phyloP scores from a whole-genome alignment of 2,797 vertebrate genomes.

The Lagorchestes hirsutus region DNA sequence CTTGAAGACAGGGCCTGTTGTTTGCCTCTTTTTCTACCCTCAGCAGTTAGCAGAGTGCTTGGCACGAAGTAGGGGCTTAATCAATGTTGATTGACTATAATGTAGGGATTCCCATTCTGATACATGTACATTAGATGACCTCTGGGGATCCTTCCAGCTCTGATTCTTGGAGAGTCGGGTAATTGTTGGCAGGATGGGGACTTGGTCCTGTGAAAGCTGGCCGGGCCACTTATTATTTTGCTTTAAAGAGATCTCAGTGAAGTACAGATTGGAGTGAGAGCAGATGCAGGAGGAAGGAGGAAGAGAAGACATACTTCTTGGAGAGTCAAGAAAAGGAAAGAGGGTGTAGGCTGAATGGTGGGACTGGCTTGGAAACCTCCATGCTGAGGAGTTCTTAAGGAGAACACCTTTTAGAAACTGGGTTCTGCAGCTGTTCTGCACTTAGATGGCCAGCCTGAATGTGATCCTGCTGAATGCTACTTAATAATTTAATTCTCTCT shows the following conservation, averaged over 20 bases:
- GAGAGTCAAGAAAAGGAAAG: not conserved
- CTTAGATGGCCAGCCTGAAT: not conserved
- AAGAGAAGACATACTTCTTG: not conserved
- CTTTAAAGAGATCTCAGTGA: not conserved
- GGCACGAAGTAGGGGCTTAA: not conserved
- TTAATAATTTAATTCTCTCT: not conserved
- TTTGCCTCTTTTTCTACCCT: not conserved
- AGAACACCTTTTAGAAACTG: too few relatives aligned
- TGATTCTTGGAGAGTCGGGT: not conserved
- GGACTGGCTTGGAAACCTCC: not conserved
- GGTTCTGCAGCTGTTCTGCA: not conserved
- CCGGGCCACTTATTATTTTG: not conserved
- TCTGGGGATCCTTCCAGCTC: not conserved
- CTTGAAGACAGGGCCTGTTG: not conserved
- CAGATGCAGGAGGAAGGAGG: not conserved
- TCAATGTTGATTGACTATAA: not conserved
- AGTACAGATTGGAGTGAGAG: not conserved
- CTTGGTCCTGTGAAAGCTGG: not conserved
- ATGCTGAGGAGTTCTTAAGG: not conserved
- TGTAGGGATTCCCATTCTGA: not conserved
- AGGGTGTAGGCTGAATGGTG: not conserved
- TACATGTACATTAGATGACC: not conserved
- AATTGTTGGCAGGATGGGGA: not conserved
- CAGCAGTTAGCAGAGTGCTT: not conserved
- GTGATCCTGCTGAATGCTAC: not conserved